Evolutionary conservation across 2,113 vertebrate genomes (phyloP), one percentile per base, ranked within the genome.

Genomic region (Pampusana beccarii): DNA sequence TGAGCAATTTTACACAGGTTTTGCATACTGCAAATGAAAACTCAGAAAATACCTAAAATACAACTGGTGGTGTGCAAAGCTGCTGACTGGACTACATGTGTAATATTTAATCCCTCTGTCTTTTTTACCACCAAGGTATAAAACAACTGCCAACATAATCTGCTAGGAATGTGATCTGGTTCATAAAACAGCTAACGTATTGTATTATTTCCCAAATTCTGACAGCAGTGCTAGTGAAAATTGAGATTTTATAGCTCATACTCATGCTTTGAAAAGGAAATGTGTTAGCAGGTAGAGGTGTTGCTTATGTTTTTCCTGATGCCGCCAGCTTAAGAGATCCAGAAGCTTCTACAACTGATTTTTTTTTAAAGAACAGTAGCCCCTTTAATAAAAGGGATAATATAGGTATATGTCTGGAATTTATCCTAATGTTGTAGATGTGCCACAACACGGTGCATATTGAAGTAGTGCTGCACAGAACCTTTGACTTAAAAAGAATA

Each of bases 51-150:
- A 66, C 16, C 58, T 53, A 13, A 73, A 65, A 88, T 21, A 17
- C 0, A 0, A 5, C 6, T 77, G 7, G 1, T 69, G 11, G 1
- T 26, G 3, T 66, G 7, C 5, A 21, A 75, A 85, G 31, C 28
- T 33, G 21, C 33, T 90, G 67, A 38, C 10, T 67, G 34, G 7
- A 16, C n/a, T 74, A 6, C 1, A 28, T 24, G 6, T 56, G 33
- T 8, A 72, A 4, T 60, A 57, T 78, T 70, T 69, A 82, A 77
- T 58, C 13, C 11, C 29, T 53, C 64, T 58, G 19, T 3, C 6
- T 34, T 75, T 80, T 77, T 77, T 6, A 61, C 12, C 19, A 38
- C 10, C 5, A 46, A 42, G 3, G 7, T 83, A 3, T 66, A 31
- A 57, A 69, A 23, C 4, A 72, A 82, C 70, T 42, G 7, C 7